Percentiles rank a stretch among this genome's conserved stretches.
Conservation (phyloP, 1,140 invertebrate species). For the Nebria ingens region DNA sequence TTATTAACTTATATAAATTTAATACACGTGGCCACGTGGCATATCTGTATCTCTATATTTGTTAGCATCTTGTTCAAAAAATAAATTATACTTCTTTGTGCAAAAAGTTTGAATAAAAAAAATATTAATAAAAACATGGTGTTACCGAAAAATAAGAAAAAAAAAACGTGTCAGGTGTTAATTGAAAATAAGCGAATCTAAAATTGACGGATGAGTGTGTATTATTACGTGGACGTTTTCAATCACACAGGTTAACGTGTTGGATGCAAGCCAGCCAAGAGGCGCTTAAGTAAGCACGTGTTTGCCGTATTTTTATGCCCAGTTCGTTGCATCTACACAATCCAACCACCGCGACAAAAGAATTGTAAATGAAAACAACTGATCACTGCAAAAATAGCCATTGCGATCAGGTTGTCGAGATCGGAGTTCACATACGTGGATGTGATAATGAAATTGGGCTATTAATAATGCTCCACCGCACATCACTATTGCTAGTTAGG, state of each 20-base stretch:
- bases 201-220: background rate
- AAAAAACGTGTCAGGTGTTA: too few relatives aligned
- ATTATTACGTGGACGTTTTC: background rate
- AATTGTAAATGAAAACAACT: background rate
- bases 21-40: too few relatives aligned
- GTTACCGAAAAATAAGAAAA: too few relatives aligned
- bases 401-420: background rate
- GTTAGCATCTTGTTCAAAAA: too few relatives aligned
- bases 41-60: too few relatives aligned
- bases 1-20: too few relatives aligned
- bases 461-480: background rate
- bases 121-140: background rate
- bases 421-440: background rate
- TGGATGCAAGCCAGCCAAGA: background rate
- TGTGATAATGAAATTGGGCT: background rate
- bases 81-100: too few relatives aligned
- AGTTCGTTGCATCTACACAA: background rate
- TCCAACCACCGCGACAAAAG: background rate
- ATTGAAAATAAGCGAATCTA: background rate
- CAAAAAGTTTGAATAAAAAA: too few relatives aligned
- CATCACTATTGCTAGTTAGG: too few relatives aligned
- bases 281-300: background rate
- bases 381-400: background rate
- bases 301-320: background rate
- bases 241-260: background rate